These are phyloP conservation scores for Tiaroga cobitis DNA, from an alignment of 2,797 vertebrate species.

Conservation along the genomic window DNA sequence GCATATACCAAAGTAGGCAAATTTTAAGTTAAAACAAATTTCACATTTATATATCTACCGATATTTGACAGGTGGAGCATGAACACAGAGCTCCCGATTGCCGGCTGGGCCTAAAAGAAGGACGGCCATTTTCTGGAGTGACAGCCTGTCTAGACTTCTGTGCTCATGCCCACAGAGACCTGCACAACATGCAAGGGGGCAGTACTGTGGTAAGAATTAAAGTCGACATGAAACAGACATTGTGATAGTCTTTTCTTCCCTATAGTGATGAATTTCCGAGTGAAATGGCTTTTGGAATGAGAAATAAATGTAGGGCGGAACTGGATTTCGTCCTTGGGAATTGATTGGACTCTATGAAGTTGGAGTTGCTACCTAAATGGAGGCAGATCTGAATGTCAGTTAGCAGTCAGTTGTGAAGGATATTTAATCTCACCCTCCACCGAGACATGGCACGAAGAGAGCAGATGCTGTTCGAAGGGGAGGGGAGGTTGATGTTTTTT, in stretches of 20 bases:
- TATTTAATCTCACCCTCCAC: not conserved
- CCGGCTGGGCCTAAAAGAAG: slow-evolving; percentile 90
- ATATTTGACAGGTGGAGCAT: slow-evolving; percentile 85
- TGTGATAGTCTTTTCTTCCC: not conserved
- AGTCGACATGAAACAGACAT: not conserved
- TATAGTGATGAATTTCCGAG: not conserved
- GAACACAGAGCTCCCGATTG: slow-evolving; percentile 93
- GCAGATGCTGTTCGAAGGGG: not conserved
- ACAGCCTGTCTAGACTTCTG: slow-evolving; percentile 98
- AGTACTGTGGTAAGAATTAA: slow-evolving; percentile 90
- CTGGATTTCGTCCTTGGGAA: not conserved
- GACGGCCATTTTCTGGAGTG: slow-evolving; percentile 97
- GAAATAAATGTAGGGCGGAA: not conserved
- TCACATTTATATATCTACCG: not conserved
- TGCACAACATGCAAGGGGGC: slow-evolving; percentile 98
- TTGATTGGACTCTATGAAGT: not conserved
- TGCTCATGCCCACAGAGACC: slow-evolving; percentile 95
- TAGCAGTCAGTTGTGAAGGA: not conserved
- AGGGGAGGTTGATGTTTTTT: too few species aligned
- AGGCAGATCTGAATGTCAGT: not conserved
- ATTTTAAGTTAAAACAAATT: not conserved
- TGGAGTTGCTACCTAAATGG: not conserved
- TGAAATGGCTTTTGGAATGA: not conserved
- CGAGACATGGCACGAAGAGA: not conserved
- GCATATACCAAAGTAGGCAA: not conserved